A percentile compares a stretch with the other conserved stretches of the same genome.
Conservation (phyloP, 2,113 vertebrate species). For the Danio rerio region GRCz12tu NC_133192.1:59434001-59434500, state of each 20-base stretch:
- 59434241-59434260: background rate
- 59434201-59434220: too few species aligned
- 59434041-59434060: too few species aligned
- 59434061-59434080: too few species aligned
- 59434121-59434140: too few species aligned
- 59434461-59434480: too few species aligned
- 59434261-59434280: constrained; percentile 74
- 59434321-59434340: constrained; percentile 55
- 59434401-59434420: background rate
- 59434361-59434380: background rate
- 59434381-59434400: constrained; percentile 12
- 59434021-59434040: too few species aligned
- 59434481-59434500: background rate
- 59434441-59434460: too few species aligned
- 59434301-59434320: constrained; percentile 64
- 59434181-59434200: background rate
- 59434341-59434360: constrained; percentile 48
- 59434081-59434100: too few species aligned
- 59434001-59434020: too few species aligned
- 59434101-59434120: too few species aligned
- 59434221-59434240: background rate
- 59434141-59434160: too few species aligned
- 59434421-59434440: background rate
- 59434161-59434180: too few species aligned
- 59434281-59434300: constrained; percentile 78